Conservation (phyloP, 2,888 invertebrate species). For the Criorhina ranunculi region DNA sequence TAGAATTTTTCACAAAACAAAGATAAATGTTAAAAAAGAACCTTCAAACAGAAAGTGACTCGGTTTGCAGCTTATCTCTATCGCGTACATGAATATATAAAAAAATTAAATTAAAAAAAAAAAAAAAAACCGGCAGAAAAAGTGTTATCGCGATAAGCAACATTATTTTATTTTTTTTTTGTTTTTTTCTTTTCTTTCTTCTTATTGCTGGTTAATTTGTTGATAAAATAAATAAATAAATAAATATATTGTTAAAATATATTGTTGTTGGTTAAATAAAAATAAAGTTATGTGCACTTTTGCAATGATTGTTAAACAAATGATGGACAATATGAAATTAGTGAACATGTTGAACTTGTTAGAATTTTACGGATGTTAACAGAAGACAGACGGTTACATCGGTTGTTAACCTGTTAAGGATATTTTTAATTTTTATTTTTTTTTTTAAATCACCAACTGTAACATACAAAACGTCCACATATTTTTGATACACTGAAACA, state of each 20-base stretch:
- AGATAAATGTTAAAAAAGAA: conserved; percentile 37
- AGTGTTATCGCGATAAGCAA: conserved; percentile 70
- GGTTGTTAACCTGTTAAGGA: not conserved
- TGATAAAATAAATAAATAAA: conserved; percentile 56
- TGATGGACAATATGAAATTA: conserved; percentile 5
- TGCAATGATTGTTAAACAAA: conserved; percentile 43
- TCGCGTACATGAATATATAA: conserved; percentile 35
- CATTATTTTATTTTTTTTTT: conserved; percentile 30
- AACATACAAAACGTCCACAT: conserved; percentile 61
- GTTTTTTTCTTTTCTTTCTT: not conserved
- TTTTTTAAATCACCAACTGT: too few relatives aligned
- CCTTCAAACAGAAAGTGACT: conserved; percentile 33
- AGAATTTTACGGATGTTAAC: conserved; percentile 38
- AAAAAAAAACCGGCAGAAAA: conserved; percentile 28
- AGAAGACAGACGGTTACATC: conserved; percentile 2
- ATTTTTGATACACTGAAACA: conserved; percentile 30
- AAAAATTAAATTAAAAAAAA: conserved; percentile 38
- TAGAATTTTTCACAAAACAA: not conserved
- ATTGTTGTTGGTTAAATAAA: too few relatives aligned
- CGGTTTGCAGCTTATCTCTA: conserved; percentile 47
- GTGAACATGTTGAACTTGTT: conserved; percentile 44
- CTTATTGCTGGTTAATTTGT: too few relatives aligned
- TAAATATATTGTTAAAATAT: conserved; percentile 16
- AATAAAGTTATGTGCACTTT: conserved; percentile 20
- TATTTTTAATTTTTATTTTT: too few relatives aligned